Percentiles rank a stretch among this genome's conserved stretches.
These are phyloP conservation scores for Pyrrhia umbra DNA, from an alignment of 2,888 invertebrate genomes.

Conservation along the genomic window DNA sequence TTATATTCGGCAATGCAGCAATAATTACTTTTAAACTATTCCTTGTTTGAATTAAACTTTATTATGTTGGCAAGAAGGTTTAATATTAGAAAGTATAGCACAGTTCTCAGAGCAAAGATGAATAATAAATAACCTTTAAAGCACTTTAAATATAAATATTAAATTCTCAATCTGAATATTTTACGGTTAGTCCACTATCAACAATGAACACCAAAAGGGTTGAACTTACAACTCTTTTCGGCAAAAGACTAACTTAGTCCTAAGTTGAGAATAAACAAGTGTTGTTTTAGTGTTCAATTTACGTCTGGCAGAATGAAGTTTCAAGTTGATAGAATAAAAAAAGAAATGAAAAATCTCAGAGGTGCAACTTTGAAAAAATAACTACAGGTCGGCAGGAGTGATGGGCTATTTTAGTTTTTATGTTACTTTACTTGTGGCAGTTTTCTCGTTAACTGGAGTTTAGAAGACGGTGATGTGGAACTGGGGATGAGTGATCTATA, in stretches of 20 bases:
- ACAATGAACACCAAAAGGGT: constrained; percentile 65
- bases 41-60: neutral
- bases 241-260: constrained; percentile 56
- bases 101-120: neutral
- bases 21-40: neutral
- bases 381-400: constrained; percentile 38
- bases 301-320: constrained; percentile 59
- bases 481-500: constrained; percentile 17
- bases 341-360: constrained; percentile 48
- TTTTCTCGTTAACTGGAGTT: constrained; percentile 23
- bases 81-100: neutral
- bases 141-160: neutral
- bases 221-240: constrained; percentile 59
- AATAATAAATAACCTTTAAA: neutral
- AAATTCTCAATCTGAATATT: neutral
- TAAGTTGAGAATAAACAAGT: constrained; percentile 66
- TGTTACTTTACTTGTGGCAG: constrained; percentile 38
- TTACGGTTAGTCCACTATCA: constrained; percentile 1
- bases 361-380: constrained; percentile 57
- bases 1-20: neutral
- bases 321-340: constrained; percentile 58
- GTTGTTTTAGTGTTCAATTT: constrained; percentile 65
- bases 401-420: constrained; percentile 49
- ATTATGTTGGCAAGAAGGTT: neutral
- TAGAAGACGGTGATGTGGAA: constrained; percentile 16